Percentiles rank a stretch among this genome's conserved stretches.
Conservation (phyloP, 2,888 invertebrate genomes). For the Andrena bicolor region DNA sequence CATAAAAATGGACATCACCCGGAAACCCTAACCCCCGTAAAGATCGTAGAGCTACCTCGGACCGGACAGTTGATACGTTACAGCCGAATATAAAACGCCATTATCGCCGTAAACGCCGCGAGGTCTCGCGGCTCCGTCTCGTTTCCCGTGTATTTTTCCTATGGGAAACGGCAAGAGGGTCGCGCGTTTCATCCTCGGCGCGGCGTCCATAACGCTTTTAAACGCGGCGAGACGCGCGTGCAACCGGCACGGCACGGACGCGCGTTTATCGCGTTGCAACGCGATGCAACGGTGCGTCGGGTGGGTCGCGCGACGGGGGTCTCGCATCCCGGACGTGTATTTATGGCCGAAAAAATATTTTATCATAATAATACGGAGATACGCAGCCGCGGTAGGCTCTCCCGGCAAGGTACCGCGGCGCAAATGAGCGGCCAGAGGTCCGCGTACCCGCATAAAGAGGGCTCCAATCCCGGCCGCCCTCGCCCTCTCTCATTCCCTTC, state of each 20-base stretch:
- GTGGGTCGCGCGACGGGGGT: conserved; percentile 80
- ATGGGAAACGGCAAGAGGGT: conserved; percentile 23
- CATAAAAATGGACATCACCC: not conserved
- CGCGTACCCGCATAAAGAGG: conserved; percentile 50
- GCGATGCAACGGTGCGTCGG: conserved; percentile 74
- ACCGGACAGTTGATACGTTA: conserved; percentile 13
- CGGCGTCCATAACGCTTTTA: conserved; percentile 54
- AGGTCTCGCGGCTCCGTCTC: not conserved
- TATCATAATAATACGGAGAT: conserved; percentile 80
- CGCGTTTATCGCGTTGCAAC: conserved; percentile 75
- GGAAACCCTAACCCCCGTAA: not conserved
- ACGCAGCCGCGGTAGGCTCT: conserved; percentile 72
- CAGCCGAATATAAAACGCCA: conserved; percentile 25
- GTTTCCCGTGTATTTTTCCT: conserved; percentile 17
- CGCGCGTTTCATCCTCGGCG: conserved; percentile 43
- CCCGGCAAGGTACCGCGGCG: conserved; percentile 63
- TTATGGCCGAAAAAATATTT: conserved; percentile 81
- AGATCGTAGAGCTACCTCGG: conserved; percentile 3
- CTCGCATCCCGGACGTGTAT: conserved; percentile 76
- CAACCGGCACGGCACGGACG: conserved; percentile 58
- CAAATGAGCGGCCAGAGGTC: conserved; percentile 68
- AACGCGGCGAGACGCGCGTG: conserved; percentile 40
- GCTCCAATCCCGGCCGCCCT: conserved; percentile 6
- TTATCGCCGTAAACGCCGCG: conserved; percentile 39
- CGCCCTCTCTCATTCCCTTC: not conserved